Percentiles rank a stretch among this genome's conserved stretches.
These are phyloP conservation scores for Maconellicoccus hirsutus DNA, from an alignment of 1,140 invertebrate genomes.

Conservation along the genomic window DNA sequence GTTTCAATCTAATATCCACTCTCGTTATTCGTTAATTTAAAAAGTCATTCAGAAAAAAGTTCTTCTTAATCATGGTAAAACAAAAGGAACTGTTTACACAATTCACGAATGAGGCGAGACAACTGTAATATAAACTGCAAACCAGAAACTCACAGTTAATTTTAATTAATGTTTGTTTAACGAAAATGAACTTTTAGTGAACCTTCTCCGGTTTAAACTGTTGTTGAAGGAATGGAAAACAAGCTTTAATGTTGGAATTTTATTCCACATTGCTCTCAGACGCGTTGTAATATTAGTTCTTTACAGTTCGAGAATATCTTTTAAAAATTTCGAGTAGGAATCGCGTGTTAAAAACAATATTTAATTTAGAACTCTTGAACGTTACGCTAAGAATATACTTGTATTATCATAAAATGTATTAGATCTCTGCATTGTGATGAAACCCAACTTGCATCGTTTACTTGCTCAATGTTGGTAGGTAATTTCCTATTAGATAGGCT, in stretches of 20 bases:
- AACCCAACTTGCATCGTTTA: too few relatives aligned
- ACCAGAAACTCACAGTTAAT: background rate
- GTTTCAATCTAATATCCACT: background rate
- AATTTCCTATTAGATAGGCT: too few relatives aligned
- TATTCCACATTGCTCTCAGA: background rate
- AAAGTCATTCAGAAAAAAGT: background rate
- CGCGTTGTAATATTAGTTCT: background rate
- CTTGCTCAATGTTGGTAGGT: too few relatives aligned
- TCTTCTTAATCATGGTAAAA: constrained; percentile 4
- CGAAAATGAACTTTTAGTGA: constrained; percentile 1
- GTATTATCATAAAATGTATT: too few relatives aligned
- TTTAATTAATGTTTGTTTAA: constrained; percentile 6
- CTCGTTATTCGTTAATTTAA: constrained; percentile 1
- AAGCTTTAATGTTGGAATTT: background rate
- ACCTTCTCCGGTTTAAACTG: background rate
- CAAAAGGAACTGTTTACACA: constrained; percentile 8
- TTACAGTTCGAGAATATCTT: background rate
- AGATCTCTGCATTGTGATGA: too few relatives aligned
- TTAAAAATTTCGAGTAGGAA: background rate
- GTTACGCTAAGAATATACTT: background rate
- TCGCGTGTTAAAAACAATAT: background rate
- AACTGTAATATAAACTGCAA: background rate
- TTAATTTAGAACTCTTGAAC: background rate
- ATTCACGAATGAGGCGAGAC: constrained; percentile 2
- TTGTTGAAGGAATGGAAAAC: background rate